These are phyloP conservation scores for Palythoa grandiflora DNA, from an alignment of 92 coral and sea anemone species.

Conservation along the genomic window DNA sequence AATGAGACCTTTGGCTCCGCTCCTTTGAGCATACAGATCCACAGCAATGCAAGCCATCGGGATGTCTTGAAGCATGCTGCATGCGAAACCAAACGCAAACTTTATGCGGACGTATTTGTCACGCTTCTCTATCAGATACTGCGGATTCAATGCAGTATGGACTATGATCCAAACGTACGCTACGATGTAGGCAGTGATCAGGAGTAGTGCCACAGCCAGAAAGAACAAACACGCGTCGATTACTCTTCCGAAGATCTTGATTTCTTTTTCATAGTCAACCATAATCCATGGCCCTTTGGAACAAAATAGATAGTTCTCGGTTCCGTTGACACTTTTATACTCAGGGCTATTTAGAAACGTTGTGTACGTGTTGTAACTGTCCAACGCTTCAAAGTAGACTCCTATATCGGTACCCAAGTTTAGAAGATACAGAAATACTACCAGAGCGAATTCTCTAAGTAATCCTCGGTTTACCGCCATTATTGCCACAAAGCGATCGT, in stretches of 20 bases:
- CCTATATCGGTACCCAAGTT: conserved; percentile 74
- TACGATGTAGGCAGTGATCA: conserved; percentile 56
- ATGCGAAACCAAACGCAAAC: conserved; percentile 76
- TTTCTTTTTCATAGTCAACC: conserved; percentile 62
- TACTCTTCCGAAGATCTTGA: conserved; percentile 69
- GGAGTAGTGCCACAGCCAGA: conserved; percentile 63
- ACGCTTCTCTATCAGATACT: conserved; percentile 62
- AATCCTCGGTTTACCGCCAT: conserved; percentile 67
- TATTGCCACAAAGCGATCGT: neutral
- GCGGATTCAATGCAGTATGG: conserved; percentile 55
- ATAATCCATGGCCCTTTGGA: conserved; percentile 82
- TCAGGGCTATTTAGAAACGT: conserved; percentile 33
- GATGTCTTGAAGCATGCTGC: conserved; percentile 83
- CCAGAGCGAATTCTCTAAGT: conserved; percentile 63
- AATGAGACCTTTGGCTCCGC: conserved; percentile 74
- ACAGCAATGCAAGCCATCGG: conserved; percentile 79
- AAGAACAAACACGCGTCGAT: conserved; percentile 69
- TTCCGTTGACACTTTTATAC: conserved; percentile 54
- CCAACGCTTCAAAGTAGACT: conserved; percentile 72
- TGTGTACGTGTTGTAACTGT: conserved; percentile 61
- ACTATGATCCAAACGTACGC: conserved; percentile 67
- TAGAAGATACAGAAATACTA: conserved; percentile 73
- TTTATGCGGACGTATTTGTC: conserved; percentile 65
- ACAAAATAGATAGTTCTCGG: conserved; percentile 59
- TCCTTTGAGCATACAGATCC: conserved; percentile 67